Conservation (phyloP, 2,888 invertebrate genomes). For the Cremastobaeus sp. region DNA sequence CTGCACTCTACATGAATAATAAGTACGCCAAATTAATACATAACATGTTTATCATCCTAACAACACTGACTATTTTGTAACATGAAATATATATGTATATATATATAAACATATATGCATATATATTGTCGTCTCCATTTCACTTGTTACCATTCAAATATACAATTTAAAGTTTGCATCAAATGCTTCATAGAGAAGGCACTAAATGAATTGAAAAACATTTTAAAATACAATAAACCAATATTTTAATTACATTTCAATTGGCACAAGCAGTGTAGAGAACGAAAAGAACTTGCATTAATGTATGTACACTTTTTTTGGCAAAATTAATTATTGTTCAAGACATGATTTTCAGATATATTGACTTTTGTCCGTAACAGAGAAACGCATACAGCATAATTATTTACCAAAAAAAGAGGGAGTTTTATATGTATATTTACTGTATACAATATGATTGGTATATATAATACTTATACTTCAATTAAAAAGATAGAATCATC, state of each 20-base stretch:
- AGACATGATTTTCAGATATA: not conserved
- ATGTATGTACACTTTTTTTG: constrained; percentile 27
- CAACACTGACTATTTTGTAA: constrained; percentile 15
- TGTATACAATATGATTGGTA: constrained; percentile 73
- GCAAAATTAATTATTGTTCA: constrained; percentile 22
- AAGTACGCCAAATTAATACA: constrained; percentile 34
- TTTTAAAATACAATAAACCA: constrained; percentile 43
- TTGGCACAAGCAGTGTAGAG: constrained; percentile 46
- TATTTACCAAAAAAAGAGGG: constrained; percentile 62
- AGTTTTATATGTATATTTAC: constrained; percentile 71
- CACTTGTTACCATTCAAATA: constrained; percentile 27
- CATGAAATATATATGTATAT: constrained; percentile 21
- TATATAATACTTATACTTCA: constrained; percentile 70
- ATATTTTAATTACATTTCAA: constrained; percentile 34
- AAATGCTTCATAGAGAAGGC: constrained; percentile 32
- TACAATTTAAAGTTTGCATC: constrained; percentile 30
- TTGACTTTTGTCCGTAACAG: constrained; percentile 14
- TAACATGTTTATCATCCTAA: constrained; percentile 10
- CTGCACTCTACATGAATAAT: constrained; percentile 17
- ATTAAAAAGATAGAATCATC: constrained; percentile 64
- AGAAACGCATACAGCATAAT: constrained; percentile 55
- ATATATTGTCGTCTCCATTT: constrained; percentile 9
- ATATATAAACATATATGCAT: too few species aligned
- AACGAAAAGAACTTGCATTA: constrained; percentile 5
- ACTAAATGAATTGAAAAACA: constrained; percentile 46